Evolutionary conservation across 2,797 vertebrate species (phyloP).

Genomic region (Helostoma temminkii): DNA sequence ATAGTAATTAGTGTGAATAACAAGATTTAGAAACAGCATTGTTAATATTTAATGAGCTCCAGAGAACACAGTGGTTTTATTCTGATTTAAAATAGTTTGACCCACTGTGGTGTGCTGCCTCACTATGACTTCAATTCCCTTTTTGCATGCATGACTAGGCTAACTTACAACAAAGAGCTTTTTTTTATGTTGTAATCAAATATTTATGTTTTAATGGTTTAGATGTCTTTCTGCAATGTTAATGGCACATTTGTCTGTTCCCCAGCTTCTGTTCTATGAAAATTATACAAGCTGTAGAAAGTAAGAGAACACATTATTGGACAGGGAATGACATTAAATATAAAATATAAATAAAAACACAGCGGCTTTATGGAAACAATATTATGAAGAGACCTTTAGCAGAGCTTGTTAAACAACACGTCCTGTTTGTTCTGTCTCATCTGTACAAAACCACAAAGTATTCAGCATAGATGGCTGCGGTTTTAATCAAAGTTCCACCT

Average conservation of each 20-base stretch:
- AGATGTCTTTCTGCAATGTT: constrained; percentile 61
- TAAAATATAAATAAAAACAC: constrained; percentile 26
- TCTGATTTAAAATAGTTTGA: constrained; percentile 51
- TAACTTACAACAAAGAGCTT: constrained; percentile 67
- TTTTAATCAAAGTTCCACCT: constrained; percentile 11
- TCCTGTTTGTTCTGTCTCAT: background rate
- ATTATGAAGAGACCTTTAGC: constrained; percentile 11
- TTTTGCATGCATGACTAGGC: constrained; percentile 62
- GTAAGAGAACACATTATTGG: constrained; percentile 39
- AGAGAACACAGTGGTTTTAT: constrained; percentile 56
- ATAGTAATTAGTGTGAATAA: constrained; percentile 55
- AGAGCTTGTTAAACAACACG: constrained; percentile 27
- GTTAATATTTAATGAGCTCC: constrained; percentile 68
- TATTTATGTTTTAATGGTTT: constrained; percentile 79
- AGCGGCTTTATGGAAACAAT: constrained; percentile 5
- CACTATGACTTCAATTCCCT: constrained; percentile 29
- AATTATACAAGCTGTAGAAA: constrained; percentile 55
- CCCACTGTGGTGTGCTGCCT: constrained; percentile 36
- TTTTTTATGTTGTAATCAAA: constrained; percentile 77
- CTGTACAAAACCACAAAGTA: background rate
- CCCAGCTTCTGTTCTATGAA: constrained; percentile 17
- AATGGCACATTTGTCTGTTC: constrained; percentile 65
- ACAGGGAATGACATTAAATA: constrained; percentile 12
- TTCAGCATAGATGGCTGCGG: background rate
- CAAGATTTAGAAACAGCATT: constrained; percentile 50